A percentile compares a stretch with the other conserved stretches of the same genome.
Conservation (phyloP, 2,113 vertebrate species). For the Amia ocellicauda region DNA sequence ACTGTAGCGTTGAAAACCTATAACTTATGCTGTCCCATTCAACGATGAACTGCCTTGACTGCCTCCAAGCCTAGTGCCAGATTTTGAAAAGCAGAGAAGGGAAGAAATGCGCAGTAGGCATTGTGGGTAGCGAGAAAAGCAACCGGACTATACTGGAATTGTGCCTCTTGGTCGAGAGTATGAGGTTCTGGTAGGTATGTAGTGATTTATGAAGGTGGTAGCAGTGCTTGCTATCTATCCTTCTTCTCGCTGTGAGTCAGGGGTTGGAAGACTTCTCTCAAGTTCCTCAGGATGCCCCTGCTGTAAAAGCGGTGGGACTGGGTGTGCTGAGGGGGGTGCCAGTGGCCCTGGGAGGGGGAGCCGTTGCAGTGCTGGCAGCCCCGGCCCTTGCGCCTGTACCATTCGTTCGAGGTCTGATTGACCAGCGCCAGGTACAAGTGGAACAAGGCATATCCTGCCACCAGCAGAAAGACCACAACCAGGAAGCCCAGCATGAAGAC, state of each 20-base stretch:
- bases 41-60: too few relatives aligned
- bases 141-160: too few relatives aligned
- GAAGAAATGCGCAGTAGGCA: too few relatives aligned
- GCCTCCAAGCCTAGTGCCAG: too few relatives aligned
- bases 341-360: slow-evolving; percentile 24
- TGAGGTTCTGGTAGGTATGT: too few relatives aligned
- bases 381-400: slow-evolving; percentile 68
- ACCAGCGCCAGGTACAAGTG: slow-evolving; percentile 70
- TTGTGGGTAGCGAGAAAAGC: too few relatives aligned
- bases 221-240: slow-evolving; percentile 35
- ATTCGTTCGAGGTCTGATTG: slow-evolving; percentile 91
- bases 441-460: slow-evolving; percentile 81
- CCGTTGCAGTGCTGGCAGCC: slow-evolving; percentile 59
- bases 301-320: slow-evolving; percentile 69
- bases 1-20: too few relatives aligned
- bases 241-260: slow-evolving; percentile 38
- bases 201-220: too few relatives aligned
- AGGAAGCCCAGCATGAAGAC: slow-evolving; percentile 91
- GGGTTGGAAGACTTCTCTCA: slow-evolving; percentile 79
- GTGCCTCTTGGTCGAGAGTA: too few relatives aligned
- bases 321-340: slow-evolving; percentile 34
- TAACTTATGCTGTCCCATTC: too few relatives aligned
- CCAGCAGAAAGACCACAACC: slow-evolving; percentile 71
- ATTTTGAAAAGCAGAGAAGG: too few relatives aligned
- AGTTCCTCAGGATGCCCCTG: slow-evolving; percentile 70